These are phyloP conservation scores for Ceyx melanurus DNA, from an alignment of 2,113 vertebrate species.

Conservation along the genomic window DNA sequence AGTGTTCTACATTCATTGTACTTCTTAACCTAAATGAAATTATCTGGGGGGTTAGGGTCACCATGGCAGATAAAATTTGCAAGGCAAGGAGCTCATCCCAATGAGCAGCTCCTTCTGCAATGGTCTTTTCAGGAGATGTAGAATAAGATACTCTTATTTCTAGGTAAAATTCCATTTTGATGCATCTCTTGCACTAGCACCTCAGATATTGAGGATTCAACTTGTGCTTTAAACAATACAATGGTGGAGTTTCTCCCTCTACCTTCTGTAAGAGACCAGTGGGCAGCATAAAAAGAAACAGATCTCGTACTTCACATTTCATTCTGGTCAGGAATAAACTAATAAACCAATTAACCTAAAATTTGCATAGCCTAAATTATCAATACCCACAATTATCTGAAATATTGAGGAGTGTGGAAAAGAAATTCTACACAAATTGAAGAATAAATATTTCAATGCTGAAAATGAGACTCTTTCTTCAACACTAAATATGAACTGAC, in stretches of 20 bases:
- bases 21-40: conserved; percentile 11
- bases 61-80: not conserved
- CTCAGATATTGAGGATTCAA: not conserved
- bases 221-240: not conserved
- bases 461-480: not conserved
- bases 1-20: not conserved
- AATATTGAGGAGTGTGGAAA: not conserved
- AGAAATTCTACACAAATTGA: not conserved
- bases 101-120: not conserved
- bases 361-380: not conserved
- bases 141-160: not conserved
- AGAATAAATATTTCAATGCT: not conserved
- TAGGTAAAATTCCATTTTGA: not conserved
- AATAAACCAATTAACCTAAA: not conserved
- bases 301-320: not conserved
- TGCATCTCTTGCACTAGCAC: not conserved
- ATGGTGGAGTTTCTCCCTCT: not conserved
- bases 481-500: not conserved
- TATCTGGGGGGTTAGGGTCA: not conserved
- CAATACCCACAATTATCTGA: not conserved
- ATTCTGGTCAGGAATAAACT: not conserved
- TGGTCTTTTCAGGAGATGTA: not conserved
- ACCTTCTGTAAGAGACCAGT: not conserved
- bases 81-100: not conserved
- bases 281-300: not conserved